These are phyloP conservation scores for Pasiphila rectangulata DNA, from an alignment of 2,888 invertebrate genomes.

Conservation along the genomic window DNA sequence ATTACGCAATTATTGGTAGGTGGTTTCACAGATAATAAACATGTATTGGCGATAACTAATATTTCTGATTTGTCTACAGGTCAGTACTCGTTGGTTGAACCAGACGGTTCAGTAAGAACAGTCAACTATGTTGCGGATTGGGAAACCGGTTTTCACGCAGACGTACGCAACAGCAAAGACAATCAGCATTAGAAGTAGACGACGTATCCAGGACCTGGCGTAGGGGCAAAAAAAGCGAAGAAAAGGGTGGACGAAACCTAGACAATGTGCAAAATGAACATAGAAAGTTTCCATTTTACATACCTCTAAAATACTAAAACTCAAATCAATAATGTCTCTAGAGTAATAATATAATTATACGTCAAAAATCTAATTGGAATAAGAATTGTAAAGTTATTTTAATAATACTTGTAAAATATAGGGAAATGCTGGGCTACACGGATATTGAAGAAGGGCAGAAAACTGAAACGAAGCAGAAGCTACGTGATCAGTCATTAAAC, in stretches of 20 bases:
- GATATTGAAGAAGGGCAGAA: no score
- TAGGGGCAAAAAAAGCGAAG: neutral
- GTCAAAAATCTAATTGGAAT: no score
- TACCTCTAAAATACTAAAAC: no score
- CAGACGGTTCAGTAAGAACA: slow-evolving; percentile 87
- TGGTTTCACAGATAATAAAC: no score
- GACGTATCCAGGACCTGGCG: neutral
- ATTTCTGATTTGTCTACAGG: slow-evolving; percentile 52
- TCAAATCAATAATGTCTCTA: no score
- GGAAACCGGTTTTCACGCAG: slow-evolving; percentile 89
- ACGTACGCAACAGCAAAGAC: slow-evolving; percentile 84
- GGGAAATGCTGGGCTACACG: no score
- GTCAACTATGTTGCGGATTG: slow-evolving; percentile 89
- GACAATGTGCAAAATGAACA: neutral
- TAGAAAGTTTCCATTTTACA: no score
- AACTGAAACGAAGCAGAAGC: no score
- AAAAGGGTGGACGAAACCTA: neutral
- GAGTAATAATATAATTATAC: no score
- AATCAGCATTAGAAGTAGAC: slow-evolving; percentile 54
- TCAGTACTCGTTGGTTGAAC: slow-evolving; percentile 85
- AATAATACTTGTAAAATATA: no score
- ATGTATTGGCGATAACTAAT: neutral
- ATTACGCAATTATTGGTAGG: slow-evolving; percentile 1
- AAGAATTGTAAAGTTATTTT: no score
- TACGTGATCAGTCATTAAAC: no score